phyloP scores from a whole-genome alignment of 2,113 vertebrate species.

The Hemibagrus wyckioides region DNA sequence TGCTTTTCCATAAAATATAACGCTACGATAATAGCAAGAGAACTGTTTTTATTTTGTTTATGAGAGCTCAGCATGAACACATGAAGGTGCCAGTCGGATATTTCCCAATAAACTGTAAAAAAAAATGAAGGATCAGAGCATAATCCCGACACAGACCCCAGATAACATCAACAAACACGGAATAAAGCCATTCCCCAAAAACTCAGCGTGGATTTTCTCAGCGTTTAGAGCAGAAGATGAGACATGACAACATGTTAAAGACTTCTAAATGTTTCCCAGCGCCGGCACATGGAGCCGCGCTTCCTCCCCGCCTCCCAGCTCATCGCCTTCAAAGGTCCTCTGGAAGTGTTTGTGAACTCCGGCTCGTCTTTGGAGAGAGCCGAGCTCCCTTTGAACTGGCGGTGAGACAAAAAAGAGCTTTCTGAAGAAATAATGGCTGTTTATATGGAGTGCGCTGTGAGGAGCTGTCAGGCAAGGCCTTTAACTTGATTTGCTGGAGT shows the following conservation, averaged over 20 bases:
- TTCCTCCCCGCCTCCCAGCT: slow-evolving; percentile 26
- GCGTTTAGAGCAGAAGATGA: slow-evolving; percentile 27
- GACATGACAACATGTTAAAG: slow-evolving; percentile 47
- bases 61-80: neutral
- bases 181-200: neutral
- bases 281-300: slow-evolving; percentile 9
- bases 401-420: slow-evolving; percentile 71
- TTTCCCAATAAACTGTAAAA: neutral
- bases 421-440: slow-evolving; percentile 74
- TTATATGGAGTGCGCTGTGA: slow-evolving; percentile 69
- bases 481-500: slow-evolving; percentile 75
- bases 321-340: slow-evolving; percentile 58
- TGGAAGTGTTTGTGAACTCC: slow-evolving; percentile 52
- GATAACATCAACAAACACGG: neutral
- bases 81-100: neutral
- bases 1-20: neutral
- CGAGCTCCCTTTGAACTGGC: slow-evolving; percentile 61
- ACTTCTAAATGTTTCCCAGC: slow-evolving; percentile 39
- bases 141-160: neutral
- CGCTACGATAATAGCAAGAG: neutral
- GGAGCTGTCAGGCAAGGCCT: slow-evolving; percentile 70
- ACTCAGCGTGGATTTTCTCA: neutral
- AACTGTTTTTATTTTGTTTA: neutral
- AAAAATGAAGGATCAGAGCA: neutral
- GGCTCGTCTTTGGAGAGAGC: slow-evolving; percentile 56